These are phyloP conservation scores for Nicator chloris DNA, from an alignment of 2,113 vertebrate species.

Conservation along the genomic window DNA sequence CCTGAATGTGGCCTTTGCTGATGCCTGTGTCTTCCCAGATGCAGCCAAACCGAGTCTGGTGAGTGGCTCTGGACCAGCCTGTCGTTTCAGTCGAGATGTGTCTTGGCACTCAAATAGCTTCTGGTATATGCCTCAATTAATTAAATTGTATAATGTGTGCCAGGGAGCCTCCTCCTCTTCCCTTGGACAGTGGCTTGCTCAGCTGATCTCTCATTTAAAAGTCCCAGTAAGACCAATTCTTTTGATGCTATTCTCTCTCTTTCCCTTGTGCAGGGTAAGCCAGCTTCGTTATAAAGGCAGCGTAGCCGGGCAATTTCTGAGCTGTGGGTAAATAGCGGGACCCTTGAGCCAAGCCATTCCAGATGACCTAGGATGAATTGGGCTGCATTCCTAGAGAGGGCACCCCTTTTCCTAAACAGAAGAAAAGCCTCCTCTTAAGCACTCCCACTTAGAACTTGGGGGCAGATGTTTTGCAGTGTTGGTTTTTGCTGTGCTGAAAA, in stretches of 20 bases:
- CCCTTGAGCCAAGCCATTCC: background rate
- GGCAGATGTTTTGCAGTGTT: constrained; percentile 1
- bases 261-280: background rate
- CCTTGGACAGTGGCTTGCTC: background rate
- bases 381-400: background rate
- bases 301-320: background rate
- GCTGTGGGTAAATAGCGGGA: background rate
- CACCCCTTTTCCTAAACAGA: background rate
- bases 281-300: background rate
- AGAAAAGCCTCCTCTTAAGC: background rate
- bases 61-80: background rate
- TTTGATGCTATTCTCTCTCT: background rate
- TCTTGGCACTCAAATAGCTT: background rate
- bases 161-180: background rate
- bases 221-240: background rate
- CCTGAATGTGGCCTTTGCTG: background rate
- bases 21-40: background rate
- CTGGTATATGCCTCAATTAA: background rate
- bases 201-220: background rate
- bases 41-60: background rate
- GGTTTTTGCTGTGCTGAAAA: constrained; percentile 12
- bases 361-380: background rate
- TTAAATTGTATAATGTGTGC: background rate
- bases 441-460: background rate
- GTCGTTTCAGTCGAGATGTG: background rate